A percentile compares a stretch with the other conserved stretches of the same genome.
Conservation (phyloP, 1,140 invertebrate species). For the Pseudachorutes palmiensis region DNA sequence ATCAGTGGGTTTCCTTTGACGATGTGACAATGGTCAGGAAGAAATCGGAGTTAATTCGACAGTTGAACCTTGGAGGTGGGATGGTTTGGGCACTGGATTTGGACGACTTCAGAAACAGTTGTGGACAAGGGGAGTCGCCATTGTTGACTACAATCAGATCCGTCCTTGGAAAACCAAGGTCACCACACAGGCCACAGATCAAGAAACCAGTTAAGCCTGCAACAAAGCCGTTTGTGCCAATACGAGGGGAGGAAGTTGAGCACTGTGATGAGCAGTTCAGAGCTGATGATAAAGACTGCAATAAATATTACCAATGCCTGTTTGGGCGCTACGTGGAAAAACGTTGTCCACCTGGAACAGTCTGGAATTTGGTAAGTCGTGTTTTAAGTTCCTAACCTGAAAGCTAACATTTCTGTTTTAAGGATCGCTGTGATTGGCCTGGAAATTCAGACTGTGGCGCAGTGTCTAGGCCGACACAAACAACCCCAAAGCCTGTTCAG, state of each 20-base stretch:
- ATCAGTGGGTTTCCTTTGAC: constrained; percentile 61
- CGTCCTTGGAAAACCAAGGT: constrained; percentile 51
- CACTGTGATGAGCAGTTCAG: constrained; percentile 57
- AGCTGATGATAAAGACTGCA: constrained; percentile 59
- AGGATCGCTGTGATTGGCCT: constrained; percentile 68
- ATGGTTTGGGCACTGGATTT: constrained; percentile 87
- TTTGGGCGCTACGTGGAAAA: constrained; percentile 58
- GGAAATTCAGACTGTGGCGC: constrained; percentile 42
- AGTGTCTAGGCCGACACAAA: neutral
- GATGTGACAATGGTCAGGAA: constrained; percentile 53
- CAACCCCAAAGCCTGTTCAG: constrained; percentile 1
- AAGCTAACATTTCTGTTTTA: constrained; percentile 15
- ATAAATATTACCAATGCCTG: constrained; percentile 70
- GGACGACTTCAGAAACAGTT: constrained; percentile 68
- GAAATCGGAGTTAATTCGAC: constrained; percentile 64
- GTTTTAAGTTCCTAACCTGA: no score
- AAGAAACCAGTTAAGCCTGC: constrained; percentile 7
- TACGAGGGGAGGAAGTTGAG: constrained; percentile 16
- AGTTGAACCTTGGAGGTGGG: constrained; percentile 65
- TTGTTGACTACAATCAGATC: constrained; percentile 42
- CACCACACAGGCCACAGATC: constrained; percentile 15
- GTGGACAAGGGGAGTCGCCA: constrained; percentile 44
- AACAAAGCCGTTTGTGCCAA: neutral
- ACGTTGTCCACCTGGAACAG: constrained; percentile 58
- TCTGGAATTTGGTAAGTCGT: constrained; percentile 58